phyloP scores from a whole-genome alignment of 2,888 invertebrate species.

The Emmelina monodactyla region DNA sequence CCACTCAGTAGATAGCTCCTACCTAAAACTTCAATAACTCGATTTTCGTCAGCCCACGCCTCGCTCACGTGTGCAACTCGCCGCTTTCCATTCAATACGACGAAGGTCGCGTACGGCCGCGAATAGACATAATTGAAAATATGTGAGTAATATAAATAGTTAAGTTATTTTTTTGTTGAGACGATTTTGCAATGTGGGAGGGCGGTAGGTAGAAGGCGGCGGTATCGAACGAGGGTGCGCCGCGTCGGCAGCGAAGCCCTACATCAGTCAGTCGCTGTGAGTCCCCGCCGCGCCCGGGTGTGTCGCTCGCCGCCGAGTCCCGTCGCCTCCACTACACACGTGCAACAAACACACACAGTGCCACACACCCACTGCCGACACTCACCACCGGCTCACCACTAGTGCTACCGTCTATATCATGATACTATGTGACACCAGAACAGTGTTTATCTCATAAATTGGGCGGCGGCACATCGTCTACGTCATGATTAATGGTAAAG shows the following conservation, averaged over 20 bases:
- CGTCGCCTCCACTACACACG: slow-evolving; percentile 8
- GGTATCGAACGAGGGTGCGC: slow-evolving; percentile 63
- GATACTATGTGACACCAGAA: slow-evolving; percentile 40
- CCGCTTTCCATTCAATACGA: too few species aligned
- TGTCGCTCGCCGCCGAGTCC: slow-evolving; percentile 16
- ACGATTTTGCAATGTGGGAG: slow-evolving; percentile 56
- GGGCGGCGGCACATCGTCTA: slow-evolving; percentile 37
- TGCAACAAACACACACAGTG: slow-evolving; percentile 20
- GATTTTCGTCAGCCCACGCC: too few species aligned
- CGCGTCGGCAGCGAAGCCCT: slow-evolving; percentile 52
- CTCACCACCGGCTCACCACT: slow-evolving; percentile 14
- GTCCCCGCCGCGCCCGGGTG: slow-evolving; percentile 37
- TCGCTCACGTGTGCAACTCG: too few species aligned
- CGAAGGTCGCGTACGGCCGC: too few species aligned
- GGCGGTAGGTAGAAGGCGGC: slow-evolving; percentile 49
- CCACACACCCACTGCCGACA: slow-evolving; percentile 14
- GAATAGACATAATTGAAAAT: neutral
- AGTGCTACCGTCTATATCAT: slow-evolving; percentile 41
- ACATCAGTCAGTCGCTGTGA: slow-evolving; percentile 40
- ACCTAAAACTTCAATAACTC: too few species aligned
- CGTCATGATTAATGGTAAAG: slow-evolving; percentile 54
- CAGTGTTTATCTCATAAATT: slow-evolving; percentile 47
- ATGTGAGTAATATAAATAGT: slow-evolving; percentile 16
- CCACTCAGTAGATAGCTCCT: too few species aligned
- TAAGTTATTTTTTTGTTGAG: slow-evolving; percentile 10